Conservation (phyloP, 2,113 vertebrate species). For the Piprites chloris region DNA sequence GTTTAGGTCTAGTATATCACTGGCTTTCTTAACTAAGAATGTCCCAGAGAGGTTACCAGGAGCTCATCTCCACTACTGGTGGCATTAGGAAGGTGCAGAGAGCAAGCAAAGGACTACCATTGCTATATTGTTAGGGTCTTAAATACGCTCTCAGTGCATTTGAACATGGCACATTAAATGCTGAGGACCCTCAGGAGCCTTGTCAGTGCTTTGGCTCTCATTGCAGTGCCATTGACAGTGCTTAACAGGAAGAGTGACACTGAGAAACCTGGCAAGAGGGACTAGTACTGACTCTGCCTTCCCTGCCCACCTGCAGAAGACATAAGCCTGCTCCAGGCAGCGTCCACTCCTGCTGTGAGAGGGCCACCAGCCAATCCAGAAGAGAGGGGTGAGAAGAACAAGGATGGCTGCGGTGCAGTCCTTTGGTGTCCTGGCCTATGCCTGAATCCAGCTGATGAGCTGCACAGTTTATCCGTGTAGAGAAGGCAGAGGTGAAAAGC, state of each 20-base stretch:
- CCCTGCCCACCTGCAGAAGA: background rate
- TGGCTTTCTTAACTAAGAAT: background rate
- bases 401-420: background rate
- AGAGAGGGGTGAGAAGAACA: background rate
- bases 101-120: background rate
- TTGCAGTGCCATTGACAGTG: accelerated
- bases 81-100: background rate
- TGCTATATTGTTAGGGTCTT: background rate
- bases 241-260: background rate
- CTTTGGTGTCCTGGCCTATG: background rate
- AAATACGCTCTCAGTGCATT: background rate
- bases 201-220: background rate
- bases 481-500: background rate
- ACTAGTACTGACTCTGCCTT: background rate
- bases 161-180: background rate
- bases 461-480: background rate
- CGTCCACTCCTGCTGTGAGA: background rate
- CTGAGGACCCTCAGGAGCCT: background rate
- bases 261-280: background rate
- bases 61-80: background rate
- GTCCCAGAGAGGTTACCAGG: background rate
- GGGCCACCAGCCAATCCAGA: background rate
- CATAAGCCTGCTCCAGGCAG: background rate
- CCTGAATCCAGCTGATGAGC: accelerated
- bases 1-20: background rate